Percentiles rank a stretch among this genome's conserved stretches.
phyloP scores from a whole-genome alignment of 1,140 invertebrate species.

The Harlomillsia oculata region DNA sequence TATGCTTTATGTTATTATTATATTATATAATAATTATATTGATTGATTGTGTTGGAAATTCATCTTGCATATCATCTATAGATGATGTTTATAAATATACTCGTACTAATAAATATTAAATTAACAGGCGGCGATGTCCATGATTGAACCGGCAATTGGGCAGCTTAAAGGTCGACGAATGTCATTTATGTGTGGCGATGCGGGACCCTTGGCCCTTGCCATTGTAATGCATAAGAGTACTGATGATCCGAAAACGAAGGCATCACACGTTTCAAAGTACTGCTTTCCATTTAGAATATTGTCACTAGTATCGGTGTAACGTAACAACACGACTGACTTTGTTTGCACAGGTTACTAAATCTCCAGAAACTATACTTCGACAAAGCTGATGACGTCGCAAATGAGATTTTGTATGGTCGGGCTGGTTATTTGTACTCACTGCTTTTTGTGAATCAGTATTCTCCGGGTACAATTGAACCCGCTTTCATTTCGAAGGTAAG shows the following conservation, averaged over 20 bases:
- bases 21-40: neutral
- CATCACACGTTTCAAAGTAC: too few relatives aligned
- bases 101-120: neutral
- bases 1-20: too few relatives aligned
- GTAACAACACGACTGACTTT: neutral
- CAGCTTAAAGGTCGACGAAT: slow-evolving; percentile 45
- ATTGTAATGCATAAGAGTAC: slow-evolving; percentile 52
- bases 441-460: slow-evolving; percentile 58
- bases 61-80: neutral
- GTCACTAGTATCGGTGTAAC: neutral
- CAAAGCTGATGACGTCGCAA: slow-evolving; percentile 46
- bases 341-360: slow-evolving; percentile 45
- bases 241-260: slow-evolving; percentile 23
- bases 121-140: slow-evolving; percentile 43
- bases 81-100: neutral
- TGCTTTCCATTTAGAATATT: slow-evolving; percentile 3
- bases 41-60: neutral
- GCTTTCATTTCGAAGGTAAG: slow-evolving; percentile 13
- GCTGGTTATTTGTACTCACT: slow-evolving; percentile 72
- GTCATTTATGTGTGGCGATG: slow-evolving; percentile 67
- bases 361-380: slow-evolving; percentile 46
- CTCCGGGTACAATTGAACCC: slow-evolving; percentile 37
- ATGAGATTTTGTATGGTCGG: slow-evolving; percentile 77
- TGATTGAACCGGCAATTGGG: slow-evolving; percentile 43
- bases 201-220: slow-evolving; percentile 60